Evolutionary conservation across 1,140 invertebrate species (phyloP).

Genomic region (Philaenus spumarius): DNA sequence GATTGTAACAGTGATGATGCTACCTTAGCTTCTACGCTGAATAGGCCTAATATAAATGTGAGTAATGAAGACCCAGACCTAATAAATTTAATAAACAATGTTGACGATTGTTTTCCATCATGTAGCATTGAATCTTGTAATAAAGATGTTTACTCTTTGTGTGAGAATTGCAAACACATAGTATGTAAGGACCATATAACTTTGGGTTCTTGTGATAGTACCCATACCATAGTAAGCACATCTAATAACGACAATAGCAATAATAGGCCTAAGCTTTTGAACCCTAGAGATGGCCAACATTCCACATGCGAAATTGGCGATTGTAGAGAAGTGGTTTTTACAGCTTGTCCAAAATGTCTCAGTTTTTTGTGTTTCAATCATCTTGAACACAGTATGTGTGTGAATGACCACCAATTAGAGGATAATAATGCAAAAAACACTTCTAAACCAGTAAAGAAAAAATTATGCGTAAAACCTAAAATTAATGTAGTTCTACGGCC

Average conservation of each 20-base stretch:
- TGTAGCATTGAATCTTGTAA: neutral
- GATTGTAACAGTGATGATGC: no score
- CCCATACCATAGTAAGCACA: neutral
- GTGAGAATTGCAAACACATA: neutral
- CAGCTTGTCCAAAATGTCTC: neutral
- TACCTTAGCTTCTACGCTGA: no score
- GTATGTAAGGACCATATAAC: neutral
- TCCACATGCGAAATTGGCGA: no score
- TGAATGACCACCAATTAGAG: neutral
- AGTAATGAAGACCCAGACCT: no score
- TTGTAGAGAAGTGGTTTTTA: no score
- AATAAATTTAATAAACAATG: no score
- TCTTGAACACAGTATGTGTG: no score
- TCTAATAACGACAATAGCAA: no score
- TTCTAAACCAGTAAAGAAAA: neutral
- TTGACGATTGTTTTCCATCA: conserved; percentile 4
- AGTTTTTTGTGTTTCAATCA: neutral
- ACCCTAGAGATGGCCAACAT: no score
- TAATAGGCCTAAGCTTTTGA: no score
- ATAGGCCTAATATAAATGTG: no score
- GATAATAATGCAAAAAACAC: neutral
- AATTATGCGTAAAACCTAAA: neutral
- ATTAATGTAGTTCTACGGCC: neutral
- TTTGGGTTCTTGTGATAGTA: neutral
- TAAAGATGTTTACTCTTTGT: neutral